These are phyloP conservation scores for Physeter macrocephalus DNA, from an alignment of 2,113 vertebrate genomes.

Conservation along the genomic window DNA sequence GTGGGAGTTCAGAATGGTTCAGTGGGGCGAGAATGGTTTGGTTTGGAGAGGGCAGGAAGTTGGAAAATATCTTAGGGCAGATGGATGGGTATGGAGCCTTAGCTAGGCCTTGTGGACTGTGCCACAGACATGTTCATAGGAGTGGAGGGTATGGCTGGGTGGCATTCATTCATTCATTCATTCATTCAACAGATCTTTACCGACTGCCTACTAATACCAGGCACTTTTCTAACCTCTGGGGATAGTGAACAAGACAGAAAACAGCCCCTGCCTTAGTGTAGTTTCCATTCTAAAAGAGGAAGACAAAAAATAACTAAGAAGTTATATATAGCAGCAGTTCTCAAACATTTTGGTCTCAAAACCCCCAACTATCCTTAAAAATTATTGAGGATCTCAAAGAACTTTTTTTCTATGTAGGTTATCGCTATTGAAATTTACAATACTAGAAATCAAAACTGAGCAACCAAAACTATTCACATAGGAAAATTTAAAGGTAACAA, in stretches of 20 bases:
- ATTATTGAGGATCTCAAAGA: neutral
- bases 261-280: neutral
- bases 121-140: neutral
- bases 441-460: neutral
- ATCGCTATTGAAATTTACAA: neutral
- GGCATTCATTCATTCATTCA: neutral
- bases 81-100: neutral
- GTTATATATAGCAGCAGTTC: neutral
- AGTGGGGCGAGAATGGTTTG: neutral
- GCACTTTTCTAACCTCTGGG: neutral
- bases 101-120: rapidly evolving
- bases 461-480: neutral
- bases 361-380: neutral
- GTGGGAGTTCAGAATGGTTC: neutral
- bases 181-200: neutral
- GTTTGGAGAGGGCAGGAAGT: neutral
- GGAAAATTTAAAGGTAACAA: neutral
- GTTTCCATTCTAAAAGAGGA: neutral
- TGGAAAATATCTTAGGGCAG: neutral
- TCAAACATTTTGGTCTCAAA: neutral
- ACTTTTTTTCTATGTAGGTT: neutral
- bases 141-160: neutral
- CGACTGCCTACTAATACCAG: neutral
- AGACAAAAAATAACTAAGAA: neutral
- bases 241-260: neutral